Conservation (phyloP, 2,888 invertebrate species). For the Gastracanthus pulcherrimus region DNA sequence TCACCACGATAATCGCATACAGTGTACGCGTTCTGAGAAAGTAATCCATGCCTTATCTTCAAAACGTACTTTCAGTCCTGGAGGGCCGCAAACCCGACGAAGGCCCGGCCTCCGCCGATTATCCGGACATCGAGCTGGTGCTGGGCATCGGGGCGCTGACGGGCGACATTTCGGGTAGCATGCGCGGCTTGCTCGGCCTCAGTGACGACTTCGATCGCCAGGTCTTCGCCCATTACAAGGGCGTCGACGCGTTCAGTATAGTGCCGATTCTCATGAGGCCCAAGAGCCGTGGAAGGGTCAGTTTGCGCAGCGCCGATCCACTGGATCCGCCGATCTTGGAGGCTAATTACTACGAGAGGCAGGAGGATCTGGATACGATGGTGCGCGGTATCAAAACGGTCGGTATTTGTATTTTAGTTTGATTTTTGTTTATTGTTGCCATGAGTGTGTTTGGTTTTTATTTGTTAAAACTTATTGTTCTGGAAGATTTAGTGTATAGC, state of each 20-base stretch:
- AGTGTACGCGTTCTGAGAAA: too few relatives aligned
- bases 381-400: conserved; percentile 88
- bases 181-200: conserved; percentile 83
- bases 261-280: conserved; percentile 88
- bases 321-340: conserved; percentile 87
- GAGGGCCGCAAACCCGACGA: neutral
- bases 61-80: conserved; percentile 23
- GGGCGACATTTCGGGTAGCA: conserved; percentile 85
- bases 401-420: conserved; percentile 60
- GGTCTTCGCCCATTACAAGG: conserved; percentile 79
- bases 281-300: conserved; percentile 85
- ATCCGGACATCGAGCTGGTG: conserved; percentile 90
- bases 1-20: too few relatives aligned
- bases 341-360: conserved; percentile 89
- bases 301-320: conserved; percentile 85
- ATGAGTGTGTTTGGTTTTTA: neutral
- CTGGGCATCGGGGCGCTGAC: conserved; percentile 88
- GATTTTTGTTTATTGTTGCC: neutral
- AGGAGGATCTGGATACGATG: conserved; percentile 85
- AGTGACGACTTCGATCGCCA: conserved; percentile 81
- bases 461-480: too few relatives aligned
- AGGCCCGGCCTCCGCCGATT: conserved; percentile 71
- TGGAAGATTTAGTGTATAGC: too few relatives aligned
- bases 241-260: conserved; percentile 83
- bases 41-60: too few relatives aligned